Conservation (phyloP, 2,888 invertebrate species). For the Biston stratarius region DNA sequence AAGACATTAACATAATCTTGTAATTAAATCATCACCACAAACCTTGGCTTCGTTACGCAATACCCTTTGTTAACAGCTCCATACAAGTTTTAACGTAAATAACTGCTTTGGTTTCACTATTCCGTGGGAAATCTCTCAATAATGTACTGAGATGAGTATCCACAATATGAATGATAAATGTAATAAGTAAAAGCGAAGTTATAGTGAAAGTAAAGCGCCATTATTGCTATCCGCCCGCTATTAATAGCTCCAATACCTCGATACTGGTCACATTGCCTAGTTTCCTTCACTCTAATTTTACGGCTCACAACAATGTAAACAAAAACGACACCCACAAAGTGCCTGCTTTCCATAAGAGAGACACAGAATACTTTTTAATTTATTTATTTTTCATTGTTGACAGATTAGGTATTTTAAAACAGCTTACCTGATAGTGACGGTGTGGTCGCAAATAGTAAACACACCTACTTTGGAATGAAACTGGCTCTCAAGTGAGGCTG, state of each 20-base stretch:
- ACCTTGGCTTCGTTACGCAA: slow-evolving; percentile 26
- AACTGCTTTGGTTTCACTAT: slow-evolving; percentile 45
- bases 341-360: too few relatives aligned
- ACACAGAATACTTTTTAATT: too few relatives aligned
- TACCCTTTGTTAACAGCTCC: slow-evolving; percentile 24
- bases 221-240: slow-evolving; percentile 27
- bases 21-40: slow-evolving; percentile 32
- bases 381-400: too few relatives aligned
- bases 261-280: slow-evolving; percentile 25
- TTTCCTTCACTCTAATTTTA: slow-evolving; percentile 11
- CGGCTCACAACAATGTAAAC: too few relatives aligned
- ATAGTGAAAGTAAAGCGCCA: slow-evolving; percentile 45
- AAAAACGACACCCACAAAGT: too few relatives aligned
- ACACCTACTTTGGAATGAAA: too few relatives aligned
- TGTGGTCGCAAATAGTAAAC: too few relatives aligned
- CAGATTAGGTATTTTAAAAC: too few relatives aligned
- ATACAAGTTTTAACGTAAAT: slow-evolving; percentile 25
- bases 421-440: too few relatives aligned
- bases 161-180: slow-evolving; percentile 38
- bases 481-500: too few relatives aligned
- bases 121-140: slow-evolving; percentile 44
- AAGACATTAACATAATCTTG: slow-evolving; percentile 36
- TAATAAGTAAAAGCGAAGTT: slow-evolving; percentile 46
- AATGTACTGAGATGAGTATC: slow-evolving; percentile 28
- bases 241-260: slow-evolving; percentile 6